Conservation (phyloP, 2,888 invertebrate species). For the Notocelia uddmanniana region DNA sequence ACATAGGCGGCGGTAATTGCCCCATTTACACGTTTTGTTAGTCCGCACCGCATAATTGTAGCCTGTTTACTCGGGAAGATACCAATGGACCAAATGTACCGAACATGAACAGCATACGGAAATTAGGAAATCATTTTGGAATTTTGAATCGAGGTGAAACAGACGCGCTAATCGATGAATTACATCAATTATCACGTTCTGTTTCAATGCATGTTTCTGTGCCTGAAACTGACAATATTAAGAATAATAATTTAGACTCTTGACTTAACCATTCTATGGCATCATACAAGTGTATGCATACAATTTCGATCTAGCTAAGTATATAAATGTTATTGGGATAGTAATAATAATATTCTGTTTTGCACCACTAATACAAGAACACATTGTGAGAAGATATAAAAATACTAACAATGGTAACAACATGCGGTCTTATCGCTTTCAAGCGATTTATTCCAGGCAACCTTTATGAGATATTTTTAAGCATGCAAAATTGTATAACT, state of each 20-base stretch:
- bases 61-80: slow-evolving; percentile 75
- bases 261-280: neutral
- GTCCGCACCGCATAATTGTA: slow-evolving; percentile 80
- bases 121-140: slow-evolving; percentile 63
- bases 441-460: no score
- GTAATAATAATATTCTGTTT: no score
- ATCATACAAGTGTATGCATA: no score
- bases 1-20: slow-evolving; percentile 83
- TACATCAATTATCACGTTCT: slow-evolving; percentile 45
- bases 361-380: no score
- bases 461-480: no score
- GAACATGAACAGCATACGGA: slow-evolving; percentile 63
- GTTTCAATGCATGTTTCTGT: neutral
- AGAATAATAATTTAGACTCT: neutral
- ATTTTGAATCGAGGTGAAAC: slow-evolving; percentile 50
- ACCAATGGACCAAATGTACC: slow-evolving; percentile 74
- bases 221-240: neutral
- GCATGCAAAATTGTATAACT: no score
- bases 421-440: no score
- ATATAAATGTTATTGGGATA: no score
- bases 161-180: slow-evolving; percentile 62
- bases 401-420: no score
- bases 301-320: no score
- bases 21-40: slow-evolving; percentile 85
- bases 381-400: no score